These are phyloP conservation scores for Sialis lutaria DNA, from an alignment of 2,888 invertebrate genomes.

Conservation along the genomic window DNA sequence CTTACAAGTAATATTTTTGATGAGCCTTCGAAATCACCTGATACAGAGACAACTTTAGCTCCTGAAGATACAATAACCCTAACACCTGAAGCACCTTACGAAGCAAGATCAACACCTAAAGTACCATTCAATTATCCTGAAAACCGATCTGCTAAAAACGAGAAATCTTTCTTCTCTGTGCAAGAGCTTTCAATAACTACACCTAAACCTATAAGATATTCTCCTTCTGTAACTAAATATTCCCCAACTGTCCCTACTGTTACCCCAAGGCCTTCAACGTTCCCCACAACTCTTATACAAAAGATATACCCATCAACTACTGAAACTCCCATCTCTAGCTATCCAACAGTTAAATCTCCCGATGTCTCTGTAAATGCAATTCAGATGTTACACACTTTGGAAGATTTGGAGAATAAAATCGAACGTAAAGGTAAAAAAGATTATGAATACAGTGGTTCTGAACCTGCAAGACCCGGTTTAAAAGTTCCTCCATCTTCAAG, in stretches of 20 bases:
- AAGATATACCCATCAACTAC: slow-evolving; percentile 2
- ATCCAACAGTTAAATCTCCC: slow-evolving; percentile 16
- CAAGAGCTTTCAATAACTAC: slow-evolving; percentile 9
- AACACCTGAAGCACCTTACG: slow-evolving; percentile 10
- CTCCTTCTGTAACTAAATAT: slow-evolving; percentile 11
- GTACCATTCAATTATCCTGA: slow-evolving; percentile 5
- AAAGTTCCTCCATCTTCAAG: slow-evolving; percentile 55
- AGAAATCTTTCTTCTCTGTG: slow-evolving; percentile 8
- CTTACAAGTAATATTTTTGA: background rate
- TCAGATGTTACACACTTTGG: slow-evolving; percentile 49
- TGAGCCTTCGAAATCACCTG: background rate
- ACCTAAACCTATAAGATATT: slow-evolving; percentile 3
- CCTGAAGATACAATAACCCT: background rate
- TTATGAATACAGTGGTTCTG: slow-evolving; percentile 18
- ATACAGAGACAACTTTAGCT: background rate
- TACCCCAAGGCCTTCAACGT: slow-evolving; percentile 8
- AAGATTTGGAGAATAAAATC: slow-evolving; percentile 35
- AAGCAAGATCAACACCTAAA: slow-evolving; percentile 8
- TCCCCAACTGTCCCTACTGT: slow-evolving; percentile 19
- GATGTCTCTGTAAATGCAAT: slow-evolving; percentile 47
- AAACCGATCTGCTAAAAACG: slow-evolving; percentile 10
- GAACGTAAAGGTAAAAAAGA: slow-evolving; percentile 33
- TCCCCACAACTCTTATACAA: background rate
- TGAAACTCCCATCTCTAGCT: slow-evolving; percentile 4
- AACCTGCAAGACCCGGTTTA: slow-evolving; percentile 38